Percentiles rank a stretch among this genome's conserved stretches.
Evolutionary conservation across 2,113 vertebrate species (phyloP).

Genomic region (Vimba vimba): DNA sequence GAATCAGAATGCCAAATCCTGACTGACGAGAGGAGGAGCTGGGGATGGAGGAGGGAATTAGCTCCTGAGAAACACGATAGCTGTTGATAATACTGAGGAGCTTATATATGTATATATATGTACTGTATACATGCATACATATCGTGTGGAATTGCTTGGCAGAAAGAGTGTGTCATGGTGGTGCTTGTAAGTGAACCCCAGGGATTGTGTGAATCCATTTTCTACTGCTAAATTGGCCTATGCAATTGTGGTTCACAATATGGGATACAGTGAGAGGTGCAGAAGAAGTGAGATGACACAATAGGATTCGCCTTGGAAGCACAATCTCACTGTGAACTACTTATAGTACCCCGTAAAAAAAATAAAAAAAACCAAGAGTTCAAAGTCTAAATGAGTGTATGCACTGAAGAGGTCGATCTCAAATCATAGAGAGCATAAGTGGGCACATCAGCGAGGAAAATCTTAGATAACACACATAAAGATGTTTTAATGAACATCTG

Average conservation of each 20-base stretch:
- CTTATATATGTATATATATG: no score
- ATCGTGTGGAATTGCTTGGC: slow-evolving; percentile 46
- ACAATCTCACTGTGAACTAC: slow-evolving; percentile 33
- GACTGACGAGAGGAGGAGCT: no score
- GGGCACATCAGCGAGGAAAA: not conserved
- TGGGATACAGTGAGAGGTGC: slow-evolving; percentile 46
- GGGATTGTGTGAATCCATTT: slow-evolving; percentile 56
- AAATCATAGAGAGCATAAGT: not conserved
- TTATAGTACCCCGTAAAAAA: not conserved
- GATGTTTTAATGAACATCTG: slow-evolving; percentile 20
- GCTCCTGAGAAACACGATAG: no score
- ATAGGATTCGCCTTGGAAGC: not conserved
- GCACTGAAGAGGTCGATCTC: slow-evolving; percentile 19
- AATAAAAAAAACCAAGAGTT: not conserved
- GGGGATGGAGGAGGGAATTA: no score
- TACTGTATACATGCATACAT: no score
- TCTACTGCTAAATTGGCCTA: slow-evolving; percentile 57
- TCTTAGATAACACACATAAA: not conserved
- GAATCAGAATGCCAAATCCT: no score
- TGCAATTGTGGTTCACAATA: slow-evolving; percentile 44
- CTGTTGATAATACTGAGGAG: no score
- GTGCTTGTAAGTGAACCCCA: slow-evolving; percentile 36
- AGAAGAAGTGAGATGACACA: slow-evolving; percentile 42
- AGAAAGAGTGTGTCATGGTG: slow-evolving; percentile 15
- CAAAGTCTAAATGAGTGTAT: slow-evolving; percentile 3